A percentile compares a stretch with the other conserved stretches of the same genome.
These are phyloP conservation scores for Bufotes viridis DNA, from an alignment of 2,797 vertebrate genomes.

Conservation along the genomic window DNA sequence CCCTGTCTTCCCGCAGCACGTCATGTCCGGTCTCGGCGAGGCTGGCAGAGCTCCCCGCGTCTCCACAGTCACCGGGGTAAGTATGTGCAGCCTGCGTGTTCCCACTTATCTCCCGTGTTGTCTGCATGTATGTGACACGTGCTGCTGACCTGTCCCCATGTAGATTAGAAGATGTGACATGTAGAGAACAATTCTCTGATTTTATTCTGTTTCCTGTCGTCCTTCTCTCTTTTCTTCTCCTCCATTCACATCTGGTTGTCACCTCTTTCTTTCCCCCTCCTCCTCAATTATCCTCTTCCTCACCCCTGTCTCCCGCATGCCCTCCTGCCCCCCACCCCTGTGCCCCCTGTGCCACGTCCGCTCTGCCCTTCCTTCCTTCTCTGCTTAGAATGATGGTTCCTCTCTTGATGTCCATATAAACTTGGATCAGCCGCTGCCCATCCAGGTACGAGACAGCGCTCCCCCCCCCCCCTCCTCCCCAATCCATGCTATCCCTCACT, in stretches of 20 bases:
- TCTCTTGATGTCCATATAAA: conserved; percentile 92
- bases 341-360: not conserved
- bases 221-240: not conserved
- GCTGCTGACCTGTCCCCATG: not conserved
- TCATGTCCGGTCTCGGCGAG: conserved; percentile 78
- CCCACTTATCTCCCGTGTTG: no score
- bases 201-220: conserved; percentile 23
- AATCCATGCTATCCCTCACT: not conserved
- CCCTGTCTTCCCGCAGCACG: conserved; percentile 73
- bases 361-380: conserved; percentile 3
- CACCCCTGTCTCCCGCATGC: not conserved
- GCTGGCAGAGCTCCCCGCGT: conserved; percentile 77
- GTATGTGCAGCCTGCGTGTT: conserved; percentile 39
- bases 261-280: not conserved
- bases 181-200: conserved; percentile 34
- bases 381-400: conserved; percentile 71
- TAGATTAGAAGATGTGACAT: conserved; percentile 34
- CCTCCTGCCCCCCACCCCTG: not conserved
- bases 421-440: conserved; percentile 81
- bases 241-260: not conserved
- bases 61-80: conserved; percentile 81
- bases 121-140: not conserved
- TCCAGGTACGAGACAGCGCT: conserved; percentile 69
- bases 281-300: not conserved
- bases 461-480: not conserved